These are phyloP conservation scores for Solenopsis fugax DNA, from an alignment of 1,140 invertebrate species.

Conservation along the genomic window DNA sequence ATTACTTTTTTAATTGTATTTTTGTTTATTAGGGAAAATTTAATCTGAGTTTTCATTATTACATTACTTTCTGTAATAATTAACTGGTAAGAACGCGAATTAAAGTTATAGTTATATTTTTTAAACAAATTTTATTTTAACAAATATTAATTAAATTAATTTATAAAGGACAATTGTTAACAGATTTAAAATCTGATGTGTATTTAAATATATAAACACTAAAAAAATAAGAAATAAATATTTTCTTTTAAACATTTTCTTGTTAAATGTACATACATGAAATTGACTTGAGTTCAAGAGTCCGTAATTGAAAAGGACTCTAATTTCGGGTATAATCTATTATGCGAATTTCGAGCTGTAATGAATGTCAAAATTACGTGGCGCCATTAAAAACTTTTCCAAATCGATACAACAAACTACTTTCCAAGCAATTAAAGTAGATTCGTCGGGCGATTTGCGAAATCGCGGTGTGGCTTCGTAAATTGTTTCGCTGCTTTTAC, in stretches of 20 bases:
- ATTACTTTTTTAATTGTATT: not conserved
- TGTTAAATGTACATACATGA: not conserved
- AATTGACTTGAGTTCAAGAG: not conserved
- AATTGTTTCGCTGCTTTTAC: slow-evolving; percentile 33
- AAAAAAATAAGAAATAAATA: not conserved
- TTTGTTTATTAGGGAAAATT: not conserved
- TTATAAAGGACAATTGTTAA: not conserved
- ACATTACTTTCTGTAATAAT: not conserved
- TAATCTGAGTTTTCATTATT: not conserved
- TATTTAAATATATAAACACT: not conserved
- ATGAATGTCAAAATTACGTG: not conserved
- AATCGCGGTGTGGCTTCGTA: slow-evolving; percentile 1
- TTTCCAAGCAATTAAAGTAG: slow-evolving; percentile 45
- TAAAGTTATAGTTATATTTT: not conserved
- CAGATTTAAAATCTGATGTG: not conserved
- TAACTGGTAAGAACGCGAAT: not conserved
- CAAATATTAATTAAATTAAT: not conserved
- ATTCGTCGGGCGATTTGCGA: slow-evolving; percentile 29
- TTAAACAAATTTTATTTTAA: not conserved
- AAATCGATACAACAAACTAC: slow-evolving; percentile 43
- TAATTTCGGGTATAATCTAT: slow-evolving; percentile 1
- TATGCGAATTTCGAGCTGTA: not conserved
- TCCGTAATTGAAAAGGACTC: slow-evolving; percentile 4
- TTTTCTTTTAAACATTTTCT: not conserved
- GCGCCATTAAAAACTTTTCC: slow-evolving; percentile 51